Evolutionary conservation across 2,888 invertebrate genomes (phyloP).

Genomic region (Noctua janthe): DNA sequence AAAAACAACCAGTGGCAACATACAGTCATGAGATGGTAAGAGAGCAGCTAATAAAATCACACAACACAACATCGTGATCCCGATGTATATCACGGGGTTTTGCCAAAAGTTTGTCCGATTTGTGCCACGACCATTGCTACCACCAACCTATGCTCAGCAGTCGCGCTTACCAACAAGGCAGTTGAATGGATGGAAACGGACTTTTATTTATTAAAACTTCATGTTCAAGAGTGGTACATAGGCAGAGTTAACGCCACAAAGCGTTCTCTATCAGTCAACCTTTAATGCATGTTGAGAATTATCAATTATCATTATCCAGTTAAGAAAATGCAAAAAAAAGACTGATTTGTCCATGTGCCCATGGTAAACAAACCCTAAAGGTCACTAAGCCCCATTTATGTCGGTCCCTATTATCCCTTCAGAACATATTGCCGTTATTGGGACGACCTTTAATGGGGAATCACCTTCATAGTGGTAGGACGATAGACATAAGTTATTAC

Average conservation of each 20-base stretch:
- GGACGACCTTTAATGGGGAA: slow-evolving; percentile 83
- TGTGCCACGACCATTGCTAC: background rate
- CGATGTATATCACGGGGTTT: no score
- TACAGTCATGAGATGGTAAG: no score
- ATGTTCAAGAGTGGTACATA: no score
- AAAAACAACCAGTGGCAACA: no score
- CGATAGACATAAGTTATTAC: slow-evolving; percentile 80
- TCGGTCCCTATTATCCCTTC: slow-evolving; percentile 84
- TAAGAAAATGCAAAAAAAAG: background rate
- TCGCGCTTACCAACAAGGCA: background rate
- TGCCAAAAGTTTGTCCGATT: background rate
- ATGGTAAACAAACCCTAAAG: slow-evolving; percentile 70
- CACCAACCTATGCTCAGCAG: background rate
- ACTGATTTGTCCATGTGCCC: background rate
- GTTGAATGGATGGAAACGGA: background rate
- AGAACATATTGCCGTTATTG: slow-evolving; percentile 85
- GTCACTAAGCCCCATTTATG: slow-evolving; percentile 84
- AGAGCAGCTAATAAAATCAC: background rate
- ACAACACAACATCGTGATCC: background rate
- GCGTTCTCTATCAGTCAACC: no score
- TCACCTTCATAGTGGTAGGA: slow-evolving; percentile 76
- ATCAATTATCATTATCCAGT: no score
- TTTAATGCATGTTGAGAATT: no score
- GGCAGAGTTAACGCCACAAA: no score
- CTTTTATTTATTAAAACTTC: no score